phyloP scores from a whole-genome alignment of 2,113 vertebrate species.

The Trogon melanurus region DNA sequence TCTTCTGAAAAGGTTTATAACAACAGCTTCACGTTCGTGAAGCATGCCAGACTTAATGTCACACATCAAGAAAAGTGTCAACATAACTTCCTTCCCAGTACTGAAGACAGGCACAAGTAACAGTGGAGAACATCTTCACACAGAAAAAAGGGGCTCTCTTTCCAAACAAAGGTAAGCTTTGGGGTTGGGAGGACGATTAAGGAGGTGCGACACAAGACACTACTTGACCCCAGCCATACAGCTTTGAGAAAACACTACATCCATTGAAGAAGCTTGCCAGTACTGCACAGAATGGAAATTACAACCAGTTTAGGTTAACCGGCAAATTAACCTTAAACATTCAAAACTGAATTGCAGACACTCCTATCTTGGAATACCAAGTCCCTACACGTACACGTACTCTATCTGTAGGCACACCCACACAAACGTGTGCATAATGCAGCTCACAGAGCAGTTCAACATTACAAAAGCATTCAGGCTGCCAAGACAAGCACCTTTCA shows the following conservation, averaged over 20 bases:
- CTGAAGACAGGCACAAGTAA: background rate
- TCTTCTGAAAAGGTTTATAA: background rate
- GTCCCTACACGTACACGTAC: fast-evolving
- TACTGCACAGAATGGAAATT: background rate
- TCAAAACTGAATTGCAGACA: background rate
- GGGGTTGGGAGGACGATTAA: background rate
- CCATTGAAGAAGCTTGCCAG: background rate
- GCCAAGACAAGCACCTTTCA: background rate
- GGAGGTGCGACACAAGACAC: background rate
- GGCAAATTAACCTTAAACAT: background rate
- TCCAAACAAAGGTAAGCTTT: background rate
- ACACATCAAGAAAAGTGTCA: background rate
- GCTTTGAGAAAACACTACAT: background rate
- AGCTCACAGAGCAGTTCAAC: background rate
- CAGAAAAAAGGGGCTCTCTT: background rate
- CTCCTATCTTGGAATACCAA: background rate
- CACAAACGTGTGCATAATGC: background rate
- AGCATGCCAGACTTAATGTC: background rate
- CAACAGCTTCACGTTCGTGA: background rate
- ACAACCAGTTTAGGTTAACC: background rate
- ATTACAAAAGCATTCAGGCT: background rate
- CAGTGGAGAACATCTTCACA: background rate
- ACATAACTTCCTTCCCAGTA: background rate
- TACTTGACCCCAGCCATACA: background rate
- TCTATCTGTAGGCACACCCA: background rate